Percentiles rank a stretch among this genome's conserved stretches.
Conservation (phyloP, 2,888 invertebrate genomes). For the Tanytarsus gracilentus region DNA sequence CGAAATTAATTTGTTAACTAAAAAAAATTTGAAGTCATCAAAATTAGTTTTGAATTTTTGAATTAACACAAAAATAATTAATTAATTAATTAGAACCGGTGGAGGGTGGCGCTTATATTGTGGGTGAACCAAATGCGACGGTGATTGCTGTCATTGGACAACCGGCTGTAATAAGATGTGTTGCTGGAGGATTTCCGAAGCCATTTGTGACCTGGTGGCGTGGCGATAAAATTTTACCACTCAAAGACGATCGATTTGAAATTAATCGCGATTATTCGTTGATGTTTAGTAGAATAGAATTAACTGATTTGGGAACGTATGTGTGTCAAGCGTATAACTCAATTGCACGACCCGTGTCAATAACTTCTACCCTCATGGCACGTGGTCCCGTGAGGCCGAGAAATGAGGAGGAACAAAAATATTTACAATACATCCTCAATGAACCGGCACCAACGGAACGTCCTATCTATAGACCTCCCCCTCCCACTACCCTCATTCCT, state of each 20-base stretch:
- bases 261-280: slow-evolving; percentile 65
- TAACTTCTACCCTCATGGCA: slow-evolving; percentile 64
- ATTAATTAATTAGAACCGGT: slow-evolving; percentile 47
- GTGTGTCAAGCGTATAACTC: slow-evolving; percentile 87
- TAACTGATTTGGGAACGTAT: slow-evolving; percentile 72
- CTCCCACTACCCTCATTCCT: slow-evolving; percentile 42
- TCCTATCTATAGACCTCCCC: slow-evolving; percentile 40
- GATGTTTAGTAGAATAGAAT: slow-evolving; percentile 58
- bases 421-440: slow-evolving; percentile 52
- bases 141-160: slow-evolving; percentile 62
- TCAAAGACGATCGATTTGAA: slow-evolving; percentile 47
- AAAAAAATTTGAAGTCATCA: neutral
- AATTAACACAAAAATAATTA: neutral
- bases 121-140: slow-evolving; percentile 55
- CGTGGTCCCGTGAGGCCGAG: slow-evolving; percentile 56
- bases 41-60: slow-evolving; percentile 30
- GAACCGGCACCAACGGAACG: slow-evolving; percentile 43
- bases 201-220: slow-evolving; percentile 81
- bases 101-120: slow-evolving; percentile 52
- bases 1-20: too few species aligned
- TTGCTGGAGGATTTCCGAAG: slow-evolving; percentile 70
- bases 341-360: slow-evolving; percentile 62
- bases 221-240: slow-evolving; percentile 63
- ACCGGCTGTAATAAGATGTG: slow-evolving; percentile 64
- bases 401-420: slow-evolving; percentile 49